Evolutionary conservation across 2,888 invertebrate species (phyloP).

Genomic region (Encarsia formosa): DNA sequence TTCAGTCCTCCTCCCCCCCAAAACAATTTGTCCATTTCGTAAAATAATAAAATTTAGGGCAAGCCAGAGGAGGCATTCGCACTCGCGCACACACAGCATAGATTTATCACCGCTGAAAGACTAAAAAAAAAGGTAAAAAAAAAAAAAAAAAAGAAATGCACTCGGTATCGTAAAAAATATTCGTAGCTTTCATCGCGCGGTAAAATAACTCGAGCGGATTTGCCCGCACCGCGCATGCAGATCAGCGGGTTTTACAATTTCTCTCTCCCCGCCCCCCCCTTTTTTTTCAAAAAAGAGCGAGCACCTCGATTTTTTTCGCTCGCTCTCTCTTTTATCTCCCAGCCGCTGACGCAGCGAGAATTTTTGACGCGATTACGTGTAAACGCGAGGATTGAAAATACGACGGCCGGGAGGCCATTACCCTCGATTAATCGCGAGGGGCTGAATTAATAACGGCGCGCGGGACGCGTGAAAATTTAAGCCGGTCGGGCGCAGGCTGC

Average conservation of each 20-base stretch:
- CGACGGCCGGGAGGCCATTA: too few relatives aligned
- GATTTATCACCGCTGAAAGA: too few relatives aligned
- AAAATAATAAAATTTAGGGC: too few relatives aligned
- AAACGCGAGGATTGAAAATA: conserved; percentile 9
- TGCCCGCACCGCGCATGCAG: not conserved
- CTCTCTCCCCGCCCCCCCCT: not conserved
- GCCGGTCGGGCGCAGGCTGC: too few relatives aligned
- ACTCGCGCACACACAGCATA: too few relatives aligned
- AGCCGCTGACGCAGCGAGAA: not conserved
- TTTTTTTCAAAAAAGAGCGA: conserved; percentile 6
- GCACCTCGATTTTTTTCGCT: not conserved
- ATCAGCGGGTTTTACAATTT: conserved; percentile 2
- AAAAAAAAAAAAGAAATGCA: conserved; percentile 2
- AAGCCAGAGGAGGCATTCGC: too few relatives aligned
- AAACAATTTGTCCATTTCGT: too few relatives aligned
- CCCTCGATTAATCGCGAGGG: too few relatives aligned
- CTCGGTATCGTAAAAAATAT: not conserved
- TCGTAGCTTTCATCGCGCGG: conserved; percentile 3
- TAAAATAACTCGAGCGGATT: conserved; percentile 8
- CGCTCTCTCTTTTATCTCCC: not conserved
- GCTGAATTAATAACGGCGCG: too few relatives aligned
- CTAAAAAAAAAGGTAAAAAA: too few relatives aligned
- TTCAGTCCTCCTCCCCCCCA: too few relatives aligned
- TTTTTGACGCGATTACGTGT: conserved; percentile 17
- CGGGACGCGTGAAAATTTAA: too few relatives aligned